Base-by-base conservation (phyloP, 2,113 vertebrate genomes). In the Chlorocebus sabaeus region DNA sequence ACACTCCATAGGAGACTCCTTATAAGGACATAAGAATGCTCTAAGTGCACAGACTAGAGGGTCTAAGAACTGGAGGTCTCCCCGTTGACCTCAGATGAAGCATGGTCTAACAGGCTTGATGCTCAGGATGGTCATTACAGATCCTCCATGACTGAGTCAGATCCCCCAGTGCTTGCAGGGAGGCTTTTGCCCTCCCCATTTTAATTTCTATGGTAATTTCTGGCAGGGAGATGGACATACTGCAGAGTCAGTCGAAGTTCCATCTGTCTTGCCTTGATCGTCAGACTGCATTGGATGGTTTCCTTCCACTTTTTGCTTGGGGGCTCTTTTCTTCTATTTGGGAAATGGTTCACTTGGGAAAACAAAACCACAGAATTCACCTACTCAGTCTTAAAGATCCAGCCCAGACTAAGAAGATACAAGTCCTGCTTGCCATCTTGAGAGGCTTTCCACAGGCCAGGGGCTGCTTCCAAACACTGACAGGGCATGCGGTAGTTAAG, bases 21-120 rank as follows among this genome's bases (percentile, higher is more conserved):
- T 94, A 97, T 95, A 95, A 97, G 95, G 73, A 96, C 82, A 80
- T 92, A 75, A 97, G 96, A 48, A 52, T 89, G 38, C 72, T 90
- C 18, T 5, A 45, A 52, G 22, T 12, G 50, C n/a, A 1, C 11
- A 73, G 70, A 25, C 55, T 32, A 16, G 8, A 40, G 48, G 59
- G 23, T 81, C 85, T 67, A 50, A 16, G n/a, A 72, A 50, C 35
- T 11, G 8, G 40, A 40, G 35, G 5, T 73, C 23, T 68, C 32
- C 6, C 10, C 0, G 5, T 59, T 64, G 78, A 84, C 38, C 52
- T 90, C 55, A n/a, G 17, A 70, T 17, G 30, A 76, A 57, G 4
- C 50, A 22, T 73, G 22, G 52, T 32, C 50, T 13, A 6, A 57
- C 73, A 52, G 48, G 6, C 8, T 1, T 64, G 48, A 18, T 22